phyloP scores from a whole-genome alignment of 2,113 vertebrate genomes.

The Podocnemis expansa region DNA sequence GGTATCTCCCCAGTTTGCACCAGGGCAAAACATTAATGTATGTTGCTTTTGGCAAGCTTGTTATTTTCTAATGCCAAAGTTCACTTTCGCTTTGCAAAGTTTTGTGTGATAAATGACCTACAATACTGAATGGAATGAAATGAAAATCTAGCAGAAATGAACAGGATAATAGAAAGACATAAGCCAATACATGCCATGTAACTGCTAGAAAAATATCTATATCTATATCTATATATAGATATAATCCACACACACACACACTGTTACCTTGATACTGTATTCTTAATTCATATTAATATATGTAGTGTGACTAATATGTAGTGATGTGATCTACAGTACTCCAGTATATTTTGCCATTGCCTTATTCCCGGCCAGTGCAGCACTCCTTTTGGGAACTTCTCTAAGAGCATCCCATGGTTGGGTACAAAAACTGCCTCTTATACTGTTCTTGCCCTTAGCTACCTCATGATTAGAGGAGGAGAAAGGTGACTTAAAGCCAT shows the following conservation, averaged over 20 bases:
- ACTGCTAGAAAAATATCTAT: no score
- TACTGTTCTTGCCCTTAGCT: rapidly evolving
- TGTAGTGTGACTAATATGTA: no score
- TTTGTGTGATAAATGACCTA: not conserved
- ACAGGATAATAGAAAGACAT: not conserved
- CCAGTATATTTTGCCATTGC: not conserved
- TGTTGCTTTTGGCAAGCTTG: not conserved
- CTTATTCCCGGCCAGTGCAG: not conserved
- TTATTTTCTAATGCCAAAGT: no score
- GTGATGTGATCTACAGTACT: not conserved
- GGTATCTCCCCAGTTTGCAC: not conserved
- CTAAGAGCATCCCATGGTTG: not conserved
- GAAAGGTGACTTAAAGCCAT: not conserved
- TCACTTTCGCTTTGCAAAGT: not conserved
- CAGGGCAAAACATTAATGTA: not conserved
- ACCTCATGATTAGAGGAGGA: not conserved
- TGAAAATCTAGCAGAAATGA: not conserved
- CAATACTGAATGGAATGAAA: no score
- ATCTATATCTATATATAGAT: no score
- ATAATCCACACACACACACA: no score
- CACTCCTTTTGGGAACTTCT: not conserved
- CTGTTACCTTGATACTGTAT: no score
- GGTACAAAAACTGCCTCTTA: not conserved
- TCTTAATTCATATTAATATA: no score
- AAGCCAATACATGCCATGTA: not conserved